Percentiles rank a stretch among this genome's conserved stretches.
These are phyloP conservation scores for Eupithecia dodoneata DNA, from an alignment of 2,888 invertebrate genomes.

Conservation along the genomic window DNA sequence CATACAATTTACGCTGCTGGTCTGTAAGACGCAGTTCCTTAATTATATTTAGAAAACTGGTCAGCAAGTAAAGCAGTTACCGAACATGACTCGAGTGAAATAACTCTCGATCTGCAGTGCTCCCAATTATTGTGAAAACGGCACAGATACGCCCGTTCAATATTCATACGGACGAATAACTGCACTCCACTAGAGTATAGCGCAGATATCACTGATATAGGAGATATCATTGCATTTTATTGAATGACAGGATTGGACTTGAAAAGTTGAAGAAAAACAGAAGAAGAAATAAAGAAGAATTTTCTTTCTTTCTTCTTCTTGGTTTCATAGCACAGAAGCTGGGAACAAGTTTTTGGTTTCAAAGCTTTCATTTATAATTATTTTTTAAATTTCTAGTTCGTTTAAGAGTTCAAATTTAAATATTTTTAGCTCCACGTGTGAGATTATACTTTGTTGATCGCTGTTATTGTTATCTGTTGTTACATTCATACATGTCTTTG, in stretches of 20 bases:
- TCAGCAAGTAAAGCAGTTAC: background rate
- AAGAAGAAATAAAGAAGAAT: background rate
- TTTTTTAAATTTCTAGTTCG: too few species aligned
- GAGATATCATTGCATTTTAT: background rate
- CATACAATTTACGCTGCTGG: background rate
- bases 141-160: slow-evolving; percentile 33
- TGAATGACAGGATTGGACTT: background rate
- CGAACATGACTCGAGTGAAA: background rate
- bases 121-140: slow-evolving; percentile 35
- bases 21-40: background rate
- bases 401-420: too few species aligned
- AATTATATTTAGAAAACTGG: background rate
- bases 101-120: slow-evolving; percentile 22
- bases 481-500: too few species aligned
- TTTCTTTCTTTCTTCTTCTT: too few species aligned
- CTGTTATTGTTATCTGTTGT: too few species aligned
- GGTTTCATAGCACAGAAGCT: too few species aligned
- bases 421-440: too few species aligned
- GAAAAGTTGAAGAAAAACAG: background rate
- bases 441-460: too few species aligned
- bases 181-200: slow-evolving; percentile 27
- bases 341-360: too few species aligned
- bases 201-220: background rate
- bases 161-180: slow-evolving; percentile 39
- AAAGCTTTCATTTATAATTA: too few species aligned